Percentiles rank a stretch among this genome's conserved stretches.
Conservation (phyloP, 2,797 vertebrate genomes). For the Poliocrania exsul region DNA sequence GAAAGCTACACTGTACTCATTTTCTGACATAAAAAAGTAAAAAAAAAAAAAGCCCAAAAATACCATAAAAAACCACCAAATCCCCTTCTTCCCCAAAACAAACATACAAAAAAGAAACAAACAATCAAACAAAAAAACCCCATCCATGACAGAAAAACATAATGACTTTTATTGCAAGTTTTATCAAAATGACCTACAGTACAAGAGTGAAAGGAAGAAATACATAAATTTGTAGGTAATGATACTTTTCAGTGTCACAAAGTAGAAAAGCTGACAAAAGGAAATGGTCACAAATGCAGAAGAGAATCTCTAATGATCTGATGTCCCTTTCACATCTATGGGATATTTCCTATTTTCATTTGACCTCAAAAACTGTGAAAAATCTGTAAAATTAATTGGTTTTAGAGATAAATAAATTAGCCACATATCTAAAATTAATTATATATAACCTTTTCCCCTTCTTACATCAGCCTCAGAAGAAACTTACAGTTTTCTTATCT, state of each 20-base stretch:
- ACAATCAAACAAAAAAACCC: background rate
- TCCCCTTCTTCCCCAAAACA: background rate
- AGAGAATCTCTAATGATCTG: background rate
- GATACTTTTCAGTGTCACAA: background rate
- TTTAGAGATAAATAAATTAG: background rate
- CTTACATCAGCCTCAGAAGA: background rate
- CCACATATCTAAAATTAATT: background rate
- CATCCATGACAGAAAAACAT: background rate
- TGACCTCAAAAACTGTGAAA: fast-evolving
- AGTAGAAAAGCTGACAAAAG: background rate
- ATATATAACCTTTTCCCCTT: background rate
- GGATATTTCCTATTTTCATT: background rate
- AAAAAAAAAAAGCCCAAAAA: background rate
- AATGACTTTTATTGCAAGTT: background rate
- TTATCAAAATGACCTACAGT: background rate
- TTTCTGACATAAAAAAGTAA: background rate
- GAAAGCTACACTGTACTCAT: background rate
- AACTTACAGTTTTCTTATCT: background rate
- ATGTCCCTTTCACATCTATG: background rate
- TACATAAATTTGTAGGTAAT: background rate
- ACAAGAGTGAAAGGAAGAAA: background rate
- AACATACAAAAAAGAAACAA: background rate
- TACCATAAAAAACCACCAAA: background rate
- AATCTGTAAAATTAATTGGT: background rate
- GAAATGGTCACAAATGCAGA: background rate